These are phyloP conservation scores for Cassiopea xamachana DNA, from an alignment of 30 jellyfish, hydroid and myxozoan genomes.

Conservation along the genomic window DNA sequence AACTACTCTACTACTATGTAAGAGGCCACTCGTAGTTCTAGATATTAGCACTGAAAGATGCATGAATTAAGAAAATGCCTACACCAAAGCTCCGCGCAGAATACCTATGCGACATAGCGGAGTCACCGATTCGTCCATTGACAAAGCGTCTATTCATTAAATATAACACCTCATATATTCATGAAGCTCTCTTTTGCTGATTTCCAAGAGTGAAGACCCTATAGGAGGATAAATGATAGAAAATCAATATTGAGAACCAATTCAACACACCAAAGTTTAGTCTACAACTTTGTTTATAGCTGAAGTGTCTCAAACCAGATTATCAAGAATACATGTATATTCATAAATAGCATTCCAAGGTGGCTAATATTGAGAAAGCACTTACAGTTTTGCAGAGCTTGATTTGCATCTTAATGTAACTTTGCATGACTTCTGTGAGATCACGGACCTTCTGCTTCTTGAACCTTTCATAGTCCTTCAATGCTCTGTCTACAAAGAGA, in stretches of 20 bases:
- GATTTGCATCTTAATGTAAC: constrained; percentile 83
- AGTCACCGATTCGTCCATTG: not conserved
- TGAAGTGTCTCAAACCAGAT: no score
- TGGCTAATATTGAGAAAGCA: not conserved
- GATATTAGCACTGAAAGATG: no score
- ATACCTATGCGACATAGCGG: no score
- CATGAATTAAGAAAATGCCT: no score
- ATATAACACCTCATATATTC: constrained; percentile 15
- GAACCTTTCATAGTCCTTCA: constrained; percentile 90
- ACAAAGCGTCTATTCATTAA: not conserved
- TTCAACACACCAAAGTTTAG: not conserved
- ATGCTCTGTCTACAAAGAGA: constrained; percentile 77
- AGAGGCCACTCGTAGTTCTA: no score
- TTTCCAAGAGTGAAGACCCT: constrained; percentile 96
- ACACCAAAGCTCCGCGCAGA: no score
- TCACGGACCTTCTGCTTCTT: constrained; percentile 95
- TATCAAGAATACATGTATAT: not conserved
- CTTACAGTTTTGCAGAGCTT: constrained; percentile 84
- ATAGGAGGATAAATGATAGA: not conserved
- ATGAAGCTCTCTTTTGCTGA: constrained; percentile 76
- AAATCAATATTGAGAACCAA: not conserved
- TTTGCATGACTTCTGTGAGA: constrained; percentile 90
- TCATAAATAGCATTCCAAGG: not conserved
- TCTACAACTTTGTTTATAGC: no score
- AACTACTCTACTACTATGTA: no score